Percentiles rank a stretch among this genome's conserved stretches.
Conservation (phyloP, 2,113 vertebrate genomes). For the Chinchilla lanigera region DNA sequence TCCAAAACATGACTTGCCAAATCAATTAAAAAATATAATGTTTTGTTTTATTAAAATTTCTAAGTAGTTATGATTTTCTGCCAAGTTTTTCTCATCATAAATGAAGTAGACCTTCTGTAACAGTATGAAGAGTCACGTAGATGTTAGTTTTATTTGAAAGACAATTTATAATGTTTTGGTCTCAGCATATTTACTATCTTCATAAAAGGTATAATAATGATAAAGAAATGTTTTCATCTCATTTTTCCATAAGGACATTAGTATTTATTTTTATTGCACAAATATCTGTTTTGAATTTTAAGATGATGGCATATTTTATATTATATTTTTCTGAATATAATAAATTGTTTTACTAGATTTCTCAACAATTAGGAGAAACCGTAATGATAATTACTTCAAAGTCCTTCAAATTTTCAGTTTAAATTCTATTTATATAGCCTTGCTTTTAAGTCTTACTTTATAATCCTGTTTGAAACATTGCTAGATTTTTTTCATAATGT, state of each 20-base stretch:
- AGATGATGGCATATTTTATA: not conserved
- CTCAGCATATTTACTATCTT: not conserved
- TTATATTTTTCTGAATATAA: not conserved
- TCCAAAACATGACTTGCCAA: not conserved
- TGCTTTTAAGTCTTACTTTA: not conserved
- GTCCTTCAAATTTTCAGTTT: not conserved
- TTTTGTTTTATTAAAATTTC: constrained; percentile 3
- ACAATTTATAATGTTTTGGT: not conserved
- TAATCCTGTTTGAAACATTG: not conserved
- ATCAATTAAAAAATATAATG: not conserved
- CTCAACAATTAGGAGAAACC: not conserved
- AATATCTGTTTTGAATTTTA: not conserved
- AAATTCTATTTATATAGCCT: not conserved
- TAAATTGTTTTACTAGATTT: not conserved
- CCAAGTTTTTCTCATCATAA: not conserved
- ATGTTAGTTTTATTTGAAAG: not conserved
- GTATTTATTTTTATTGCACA: not conserved
- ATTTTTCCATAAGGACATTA: not conserved
- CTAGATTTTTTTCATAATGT: not conserved
- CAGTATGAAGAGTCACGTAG: not conserved
- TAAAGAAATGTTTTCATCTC: not conserved
- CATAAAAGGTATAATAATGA: not conserved
- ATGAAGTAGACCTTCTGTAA: not conserved
- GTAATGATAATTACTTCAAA: not conserved
- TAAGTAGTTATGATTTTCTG: not conserved